phyloP scores from a whole-genome alignment of 2,113 vertebrate species.

The Orthonyx spaldingii region DNA sequence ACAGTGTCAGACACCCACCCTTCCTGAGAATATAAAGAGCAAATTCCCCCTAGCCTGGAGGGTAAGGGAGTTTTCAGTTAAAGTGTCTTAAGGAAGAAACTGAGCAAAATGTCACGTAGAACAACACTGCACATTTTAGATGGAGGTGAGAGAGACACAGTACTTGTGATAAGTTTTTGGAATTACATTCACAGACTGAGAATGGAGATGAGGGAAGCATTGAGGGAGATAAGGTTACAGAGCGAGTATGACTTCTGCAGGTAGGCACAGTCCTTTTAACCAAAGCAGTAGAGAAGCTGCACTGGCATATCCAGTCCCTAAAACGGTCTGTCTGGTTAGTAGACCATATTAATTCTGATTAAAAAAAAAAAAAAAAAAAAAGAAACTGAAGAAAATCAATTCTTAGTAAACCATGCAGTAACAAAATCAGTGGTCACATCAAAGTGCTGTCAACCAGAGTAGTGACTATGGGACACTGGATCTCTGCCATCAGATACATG shows the following conservation, averaged over 20 bases:
- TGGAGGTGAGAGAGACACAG: background rate
- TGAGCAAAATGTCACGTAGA: background rate
- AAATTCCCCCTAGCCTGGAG: background rate
- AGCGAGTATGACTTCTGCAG: rapidly evolving
- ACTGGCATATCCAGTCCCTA: background rate
- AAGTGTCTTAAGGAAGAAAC: background rate
- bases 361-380: background rate
- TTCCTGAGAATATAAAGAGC: background rate
- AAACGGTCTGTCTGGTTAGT: background rate
- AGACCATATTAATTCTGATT: background rate
- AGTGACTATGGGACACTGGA: background rate
- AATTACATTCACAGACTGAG: background rate
- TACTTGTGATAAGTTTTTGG: background rate
- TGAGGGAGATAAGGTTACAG: background rate
- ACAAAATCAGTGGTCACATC: background rate
- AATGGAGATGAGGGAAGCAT: background rate
- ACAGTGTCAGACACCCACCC: rapidly evolving
- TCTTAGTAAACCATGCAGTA: background rate
- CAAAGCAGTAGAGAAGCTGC: background rate
- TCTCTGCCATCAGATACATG: background rate
- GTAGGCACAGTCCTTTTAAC: background rate
- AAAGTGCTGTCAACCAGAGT: background rate
- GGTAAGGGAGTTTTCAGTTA: background rate
- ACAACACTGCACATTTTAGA: background rate
- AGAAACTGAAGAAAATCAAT: background rate